phyloP scores from a whole-genome alignment of 1,140 invertebrate species.

The Diorhabda sublineata region DNA sequence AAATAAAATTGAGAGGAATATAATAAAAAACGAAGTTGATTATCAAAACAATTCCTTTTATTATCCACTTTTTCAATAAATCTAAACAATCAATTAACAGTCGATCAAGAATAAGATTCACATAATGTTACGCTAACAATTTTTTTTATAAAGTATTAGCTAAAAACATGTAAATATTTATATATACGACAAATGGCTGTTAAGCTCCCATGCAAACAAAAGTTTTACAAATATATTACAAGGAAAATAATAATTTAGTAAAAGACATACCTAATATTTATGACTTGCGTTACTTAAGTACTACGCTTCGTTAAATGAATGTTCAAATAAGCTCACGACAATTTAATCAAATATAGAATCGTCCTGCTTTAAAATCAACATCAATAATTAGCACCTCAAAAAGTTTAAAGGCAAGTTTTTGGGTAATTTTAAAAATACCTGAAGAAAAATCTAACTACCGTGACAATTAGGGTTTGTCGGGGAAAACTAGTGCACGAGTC shows the following conservation, averaged over 20 bases:
- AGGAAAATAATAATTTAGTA: slow-evolving; percentile 1
- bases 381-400: no score
- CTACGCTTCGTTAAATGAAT: not conserved
- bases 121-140: slow-evolving; percentile 10
- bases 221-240: slow-evolving; percentile 5
- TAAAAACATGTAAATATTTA: slow-evolving; percentile 13
- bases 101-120: slow-evolving; percentile 22
- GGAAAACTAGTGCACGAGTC: no score
- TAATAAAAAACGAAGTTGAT: not conserved
- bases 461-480: no score
- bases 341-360: no score
- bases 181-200: slow-evolving; percentile 16
- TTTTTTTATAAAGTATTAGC: slow-evolving; percentile 20
- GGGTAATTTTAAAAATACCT: no score
- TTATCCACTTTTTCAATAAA: slow-evolving; percentile 11
- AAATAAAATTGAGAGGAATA: not conserved
- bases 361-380: no score
- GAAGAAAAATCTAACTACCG: no score
- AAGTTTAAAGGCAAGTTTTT: no score
- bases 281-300: not conserved
- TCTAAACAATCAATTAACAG: slow-evolving; percentile 24
- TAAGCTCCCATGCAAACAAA: not conserved
- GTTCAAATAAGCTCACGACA: no score
- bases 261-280: not conserved
- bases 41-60: slow-evolving; percentile 14